A percentile compares a stretch with the other conserved stretches of the same genome.
phyloP scores from a whole-genome alignment of 1,140 invertebrate species.

The Agrilus planipennis region DNA sequence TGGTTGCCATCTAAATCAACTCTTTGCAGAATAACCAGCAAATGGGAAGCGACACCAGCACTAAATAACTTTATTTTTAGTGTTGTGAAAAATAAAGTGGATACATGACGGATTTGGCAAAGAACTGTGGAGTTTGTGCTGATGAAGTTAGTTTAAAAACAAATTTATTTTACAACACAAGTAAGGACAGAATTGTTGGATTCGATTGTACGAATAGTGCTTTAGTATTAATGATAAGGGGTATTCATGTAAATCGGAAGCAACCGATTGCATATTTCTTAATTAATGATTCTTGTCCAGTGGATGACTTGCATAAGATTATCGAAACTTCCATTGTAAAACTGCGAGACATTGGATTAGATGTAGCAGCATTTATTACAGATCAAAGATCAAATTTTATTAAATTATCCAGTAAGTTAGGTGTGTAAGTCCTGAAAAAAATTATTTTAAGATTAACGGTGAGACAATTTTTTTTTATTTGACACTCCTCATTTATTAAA shows the following conservation, averaged over 20 bases:
- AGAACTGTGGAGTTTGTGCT: conserved; percentile 5
- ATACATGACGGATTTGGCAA: conserved; percentile 3
- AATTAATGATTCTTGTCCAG: conserved; percentile 10
- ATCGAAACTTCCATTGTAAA: conserved; percentile 14
- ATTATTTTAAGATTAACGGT: conserved; percentile 15
- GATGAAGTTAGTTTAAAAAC: conserved; percentile 7
- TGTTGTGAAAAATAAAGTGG: conserved; percentile 2
- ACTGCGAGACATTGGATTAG: conserved; percentile 15
- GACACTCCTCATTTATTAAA: conserved; percentile 20
- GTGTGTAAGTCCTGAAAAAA: conserved; percentile 14
- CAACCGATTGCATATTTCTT: conserved; percentile 20
- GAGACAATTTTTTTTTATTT: conserved; percentile 19
- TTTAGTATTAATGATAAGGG: conserved; percentile 12
- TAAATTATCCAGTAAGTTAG: conserved; percentile 15
- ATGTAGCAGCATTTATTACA: conserved; percentile 14
- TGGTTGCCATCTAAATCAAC: conserved; percentile 6
- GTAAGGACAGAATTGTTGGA: conserved; percentile 1
- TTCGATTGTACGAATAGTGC: conserved; percentile 6
- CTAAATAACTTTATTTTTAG: conserved; percentile 5
- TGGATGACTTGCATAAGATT: conserved; percentile 14
- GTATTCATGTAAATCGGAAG: conserved; percentile 18
- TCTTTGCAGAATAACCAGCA: conserved; percentile 5
- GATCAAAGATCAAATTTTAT: conserved; percentile 18
- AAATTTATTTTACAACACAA: conserved; percentile 1
- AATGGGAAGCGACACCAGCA: conserved; percentile 6